Conservation (phyloP, 2,113 vertebrate species). For the Micromys minutus region DNA sequence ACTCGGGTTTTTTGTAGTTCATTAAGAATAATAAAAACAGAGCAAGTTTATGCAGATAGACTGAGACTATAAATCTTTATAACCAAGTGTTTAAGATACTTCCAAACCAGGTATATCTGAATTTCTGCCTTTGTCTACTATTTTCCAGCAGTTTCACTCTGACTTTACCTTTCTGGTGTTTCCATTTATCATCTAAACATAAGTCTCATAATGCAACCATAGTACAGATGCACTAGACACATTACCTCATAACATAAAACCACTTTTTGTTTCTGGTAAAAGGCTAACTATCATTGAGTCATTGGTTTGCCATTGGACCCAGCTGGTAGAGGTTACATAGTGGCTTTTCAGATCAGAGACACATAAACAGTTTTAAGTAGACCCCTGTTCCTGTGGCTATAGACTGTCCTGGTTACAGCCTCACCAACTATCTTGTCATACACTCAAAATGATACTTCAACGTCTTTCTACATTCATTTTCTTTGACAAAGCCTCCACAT, state of each 20-base stretch:
- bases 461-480: not conserved
- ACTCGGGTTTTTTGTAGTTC: not conserved
- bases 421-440: not conserved
- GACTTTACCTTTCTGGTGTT: not conserved
- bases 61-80: not conserved
- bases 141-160: not conserved
- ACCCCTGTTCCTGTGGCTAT: not conserved
- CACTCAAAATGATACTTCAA: not conserved
- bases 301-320: not conserved
- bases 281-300: not conserved
- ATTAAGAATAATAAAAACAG: not conserved
- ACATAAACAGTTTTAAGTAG: not conserved
- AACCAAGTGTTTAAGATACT: not conserved
- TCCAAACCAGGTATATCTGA: not conserved
- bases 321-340: not conserved
- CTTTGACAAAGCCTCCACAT: not conserved
- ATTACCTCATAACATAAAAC: not conserved
- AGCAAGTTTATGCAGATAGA: not conserved
- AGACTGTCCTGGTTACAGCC: fast-evolving
- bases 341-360: not conserved
- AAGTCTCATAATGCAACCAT: not conserved
- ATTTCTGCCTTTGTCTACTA: not conserved
- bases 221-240: not conserved
- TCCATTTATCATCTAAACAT: not conserved
- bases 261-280: not conserved